Percentiles rank a stretch among this genome's conserved stretches.
Conservation (phyloP, 2,113 vertebrate genomes). For the Neogale vison region DNA sequence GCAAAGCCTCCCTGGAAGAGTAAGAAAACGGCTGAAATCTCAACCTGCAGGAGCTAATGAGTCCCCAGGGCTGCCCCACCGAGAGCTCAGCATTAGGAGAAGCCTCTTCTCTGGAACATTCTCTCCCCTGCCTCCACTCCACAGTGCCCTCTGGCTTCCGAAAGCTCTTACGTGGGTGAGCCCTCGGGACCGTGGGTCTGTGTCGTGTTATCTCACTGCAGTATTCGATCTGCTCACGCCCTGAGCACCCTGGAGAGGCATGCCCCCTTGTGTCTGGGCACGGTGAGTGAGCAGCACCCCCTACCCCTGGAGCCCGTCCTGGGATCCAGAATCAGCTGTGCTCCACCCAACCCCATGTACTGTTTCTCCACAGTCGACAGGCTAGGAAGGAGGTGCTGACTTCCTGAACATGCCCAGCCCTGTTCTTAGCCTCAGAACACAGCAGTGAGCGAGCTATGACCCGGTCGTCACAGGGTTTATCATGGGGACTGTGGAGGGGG, state of each 20-base stretch:
- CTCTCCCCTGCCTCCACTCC: neutral
- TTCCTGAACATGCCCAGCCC: neutral
- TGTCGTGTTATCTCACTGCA: neutral
- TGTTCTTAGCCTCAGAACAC: neutral
- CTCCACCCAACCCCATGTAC: neutral
- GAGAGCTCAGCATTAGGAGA: neutral
- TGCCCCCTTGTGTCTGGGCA: neutral
- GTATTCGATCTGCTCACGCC: neutral
- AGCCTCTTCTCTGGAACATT: neutral
- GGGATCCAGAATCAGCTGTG: neutral
- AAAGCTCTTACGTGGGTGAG: neutral
- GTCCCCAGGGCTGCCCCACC: neutral
- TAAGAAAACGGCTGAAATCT: neutral
- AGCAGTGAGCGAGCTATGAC: neutral
- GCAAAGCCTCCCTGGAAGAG: neutral
- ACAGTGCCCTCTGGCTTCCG: neutral
- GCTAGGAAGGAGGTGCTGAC: neutral
- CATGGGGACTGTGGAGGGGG: neutral
- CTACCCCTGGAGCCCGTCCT: neutral
- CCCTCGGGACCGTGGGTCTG: neutral
- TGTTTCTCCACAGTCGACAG: neutral
- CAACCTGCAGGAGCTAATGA: neutral
- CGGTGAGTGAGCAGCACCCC: neutral
- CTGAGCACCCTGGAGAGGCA: neutral
- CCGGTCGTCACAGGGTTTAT: rapidly evolving